Conservation (phyloP, 2,888 invertebrate species). For the Lepas anatifera region DNA sequence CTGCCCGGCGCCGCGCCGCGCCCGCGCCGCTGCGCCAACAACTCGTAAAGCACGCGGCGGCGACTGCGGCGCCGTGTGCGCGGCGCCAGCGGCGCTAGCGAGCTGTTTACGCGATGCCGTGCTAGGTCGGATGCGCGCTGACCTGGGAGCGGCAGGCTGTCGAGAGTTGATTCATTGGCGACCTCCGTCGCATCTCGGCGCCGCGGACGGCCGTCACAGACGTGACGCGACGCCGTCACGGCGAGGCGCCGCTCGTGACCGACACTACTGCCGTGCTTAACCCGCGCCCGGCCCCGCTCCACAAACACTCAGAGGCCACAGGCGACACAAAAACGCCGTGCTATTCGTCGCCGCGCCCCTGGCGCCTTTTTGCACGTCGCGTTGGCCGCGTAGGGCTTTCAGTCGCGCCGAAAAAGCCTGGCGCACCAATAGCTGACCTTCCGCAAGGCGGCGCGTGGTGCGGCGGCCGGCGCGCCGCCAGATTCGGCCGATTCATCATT, state of each 20-base stretch:
- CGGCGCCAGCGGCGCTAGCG: too few species aligned
- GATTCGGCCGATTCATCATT: slow-evolving; percentile 9
- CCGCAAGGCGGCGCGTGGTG: background rate
- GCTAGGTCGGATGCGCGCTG: background rate
- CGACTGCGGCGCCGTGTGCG: background rate
- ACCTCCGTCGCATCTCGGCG: background rate
- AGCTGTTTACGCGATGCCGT: background rate
- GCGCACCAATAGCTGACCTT: slow-evolving; percentile 1
- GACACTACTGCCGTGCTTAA: background rate
- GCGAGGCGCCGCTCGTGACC: background rate
- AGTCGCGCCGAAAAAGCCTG: background rate
- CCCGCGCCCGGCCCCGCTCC: background rate
- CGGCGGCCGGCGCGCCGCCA: background rate
- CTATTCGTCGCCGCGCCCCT: background rate
- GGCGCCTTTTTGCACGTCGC: background rate
- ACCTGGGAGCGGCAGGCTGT: slow-evolving; percentile 6
- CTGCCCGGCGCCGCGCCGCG: background rate
- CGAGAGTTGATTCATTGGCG: background rate
- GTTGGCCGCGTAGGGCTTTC: too few species aligned
- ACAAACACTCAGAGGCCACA: background rate
- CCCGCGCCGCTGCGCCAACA: background rate
- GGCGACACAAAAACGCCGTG: background rate
- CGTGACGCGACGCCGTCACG: too few species aligned
- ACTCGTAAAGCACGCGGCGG: slow-evolving; percentile 1
- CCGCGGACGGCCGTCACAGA: background rate